Evolutionary conservation across 2,888 invertebrate species (phyloP).

Genomic region (Drosophila villosipedis): DNA sequence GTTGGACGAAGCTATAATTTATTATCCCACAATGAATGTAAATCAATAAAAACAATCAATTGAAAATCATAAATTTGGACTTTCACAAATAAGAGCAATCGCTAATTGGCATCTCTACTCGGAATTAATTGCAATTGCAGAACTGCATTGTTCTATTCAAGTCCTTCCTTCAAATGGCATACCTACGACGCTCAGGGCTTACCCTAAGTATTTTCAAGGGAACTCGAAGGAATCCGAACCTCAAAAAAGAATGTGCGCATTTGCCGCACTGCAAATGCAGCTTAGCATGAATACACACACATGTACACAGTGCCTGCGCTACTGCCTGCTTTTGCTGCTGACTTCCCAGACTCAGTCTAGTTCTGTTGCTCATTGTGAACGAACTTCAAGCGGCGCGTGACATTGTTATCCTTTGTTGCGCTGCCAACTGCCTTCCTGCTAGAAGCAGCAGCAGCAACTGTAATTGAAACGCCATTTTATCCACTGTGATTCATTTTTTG

Average conservation of each 20-base stretch:
- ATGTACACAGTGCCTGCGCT: constrained; percentile 1
- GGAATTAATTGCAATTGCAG: background rate
- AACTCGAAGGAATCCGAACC: constrained; percentile 17
- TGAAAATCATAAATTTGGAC: background rate
- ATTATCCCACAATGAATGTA: background rate
- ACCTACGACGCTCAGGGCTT: constrained; percentile 18
- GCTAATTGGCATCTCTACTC: constrained; percentile 5
- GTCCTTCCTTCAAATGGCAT: background rate
- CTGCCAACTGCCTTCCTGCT: constrained; percentile 24
- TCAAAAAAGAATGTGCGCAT: constrained; percentile 7
- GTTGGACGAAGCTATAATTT: background rate
- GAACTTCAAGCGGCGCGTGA: constrained; percentile 74
- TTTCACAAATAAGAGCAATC: background rate
- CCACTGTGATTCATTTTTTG: constrained; percentile 36
- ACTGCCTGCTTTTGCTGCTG: constrained; percentile 14
- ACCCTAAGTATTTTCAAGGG: constrained; percentile 24
- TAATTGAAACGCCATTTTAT: constrained; percentile 61
- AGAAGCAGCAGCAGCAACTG: constrained; percentile 13
- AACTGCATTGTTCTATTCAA: background rate
- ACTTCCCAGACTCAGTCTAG: constrained; percentile 9
- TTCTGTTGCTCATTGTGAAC: constrained; percentile 25
- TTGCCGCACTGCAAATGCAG: constrained; percentile 19
- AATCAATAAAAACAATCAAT: background rate
- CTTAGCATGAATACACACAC: constrained; percentile 8
- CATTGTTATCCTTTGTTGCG: constrained; percentile 73